Evolutionary conservation across 1,140 invertebrate genomes (phyloP), one percentile per base, ranked within the genome.

Genomic region (Lerema accius): DNA sequence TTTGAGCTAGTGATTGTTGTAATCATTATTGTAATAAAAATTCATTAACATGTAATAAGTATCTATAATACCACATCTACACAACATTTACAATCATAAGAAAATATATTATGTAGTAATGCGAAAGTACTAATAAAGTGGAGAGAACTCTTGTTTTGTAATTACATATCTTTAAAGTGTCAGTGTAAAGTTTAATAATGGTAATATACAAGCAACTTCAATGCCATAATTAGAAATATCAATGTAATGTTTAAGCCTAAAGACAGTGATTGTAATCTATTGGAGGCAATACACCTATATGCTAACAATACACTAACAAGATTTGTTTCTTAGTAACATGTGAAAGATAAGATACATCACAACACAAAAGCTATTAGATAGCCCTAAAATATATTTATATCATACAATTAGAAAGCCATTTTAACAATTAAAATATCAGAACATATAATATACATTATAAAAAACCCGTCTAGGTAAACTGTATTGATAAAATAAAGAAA

Each of bases 331-430:
- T 32, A 1, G 28, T 7, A 32, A 32, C 28, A 32, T 1, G 45
- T 9, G 13, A n/a, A 14, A 43, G 9, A 28, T 55, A n/a, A 42
- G 39, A 43, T 42, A 55, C 3, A 55, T 4, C 39, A 55, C 37
- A 55, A 53, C 39, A 13, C 17, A 51, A 17, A 14, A 14, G 13
- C 46, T 35, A 35, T 14, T 2, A 7, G 45, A 51, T 39, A 35
- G 13, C 4, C 7, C n/a, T 10, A 37, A 17, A 26, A 13, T 26
- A 15, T n/a, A 14, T 42, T 43, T 14, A 56, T 16, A 43, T 43
- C 28, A 32, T 45, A 1, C 19, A 23, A 56, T 28, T 56, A 56
- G 53, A 56, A 56, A 56, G 53, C 53, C 15, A 56, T 6, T 7
- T 15, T 32, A 11, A 11, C 32, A 56, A 45, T 11, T 17, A 19